A percentile compares a stretch with the other conserved stretches of the same genome.
Evolutionary conservation across 2,797 vertebrate species (phyloP).

Genomic region (Vireo griseus): DNA sequence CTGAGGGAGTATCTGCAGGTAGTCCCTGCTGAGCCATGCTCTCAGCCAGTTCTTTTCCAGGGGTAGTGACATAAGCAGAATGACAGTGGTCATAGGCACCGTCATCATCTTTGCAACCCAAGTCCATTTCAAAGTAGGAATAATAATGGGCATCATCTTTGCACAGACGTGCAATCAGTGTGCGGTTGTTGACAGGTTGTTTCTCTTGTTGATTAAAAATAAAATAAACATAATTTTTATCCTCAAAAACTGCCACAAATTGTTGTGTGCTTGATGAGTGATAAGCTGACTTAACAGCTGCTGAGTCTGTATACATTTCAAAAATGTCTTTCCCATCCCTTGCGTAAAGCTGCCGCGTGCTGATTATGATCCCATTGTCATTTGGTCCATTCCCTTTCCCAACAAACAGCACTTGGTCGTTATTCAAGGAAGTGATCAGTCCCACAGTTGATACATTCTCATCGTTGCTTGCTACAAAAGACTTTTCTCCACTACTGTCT

Average conservation of each 20-base stretch:
- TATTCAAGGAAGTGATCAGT: constrained; percentile 79
- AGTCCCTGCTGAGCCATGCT: neutral
- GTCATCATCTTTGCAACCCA: constrained; percentile 75
- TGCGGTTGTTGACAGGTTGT: constrained; percentile 82
- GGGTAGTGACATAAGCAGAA: constrained; percentile 64
- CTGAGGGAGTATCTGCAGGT: neutral
- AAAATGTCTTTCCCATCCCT: constrained; percentile 85
- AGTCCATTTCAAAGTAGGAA: constrained; percentile 92
- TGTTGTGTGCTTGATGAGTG: constrained; percentile 85
- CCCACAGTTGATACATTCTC: constrained; percentile 89
- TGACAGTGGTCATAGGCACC: constrained; percentile 70
- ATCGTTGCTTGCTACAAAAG: constrained; percentile 94
- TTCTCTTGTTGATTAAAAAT: constrained; percentile 90
- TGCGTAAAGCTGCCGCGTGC: constrained; percentile 89
- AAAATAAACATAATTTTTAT: constrained; percentile 86
- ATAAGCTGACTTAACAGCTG: constrained; percentile 86
- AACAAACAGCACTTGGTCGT: constrained; percentile 82
- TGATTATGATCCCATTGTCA: constrained; percentile 92
- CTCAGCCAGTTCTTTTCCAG: constrained; percentile 48
- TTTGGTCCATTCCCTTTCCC: constrained; percentile 90
- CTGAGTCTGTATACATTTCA: constrained; percentile 89
- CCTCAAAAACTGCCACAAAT: constrained; percentile 88
- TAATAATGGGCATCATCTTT: constrained; percentile 86
- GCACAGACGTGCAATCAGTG: constrained; percentile 88
- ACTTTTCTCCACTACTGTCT: constrained; percentile 88